A percentile compares a stretch with the other conserved stretches of the same genome.
Conservation (phyloP, 2,797 vertebrate species). For the Peromyscus nudipes region DNA sequence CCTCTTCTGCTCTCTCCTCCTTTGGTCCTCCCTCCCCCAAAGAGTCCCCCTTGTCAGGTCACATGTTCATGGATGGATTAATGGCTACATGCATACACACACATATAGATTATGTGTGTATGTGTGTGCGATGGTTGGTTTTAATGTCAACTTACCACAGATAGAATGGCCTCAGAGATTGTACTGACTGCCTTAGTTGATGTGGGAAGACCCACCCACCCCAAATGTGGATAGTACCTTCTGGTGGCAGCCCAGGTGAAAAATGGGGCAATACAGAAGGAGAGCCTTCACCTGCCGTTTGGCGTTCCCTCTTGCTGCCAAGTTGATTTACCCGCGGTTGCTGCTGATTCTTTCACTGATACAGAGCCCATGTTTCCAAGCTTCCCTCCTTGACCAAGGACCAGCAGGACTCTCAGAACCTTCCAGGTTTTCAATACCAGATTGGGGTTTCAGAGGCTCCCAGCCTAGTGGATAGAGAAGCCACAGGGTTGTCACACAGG, state of each 20-base stretch:
- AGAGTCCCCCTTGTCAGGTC: no score
- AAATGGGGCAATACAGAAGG: background rate
- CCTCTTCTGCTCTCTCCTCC: background rate
- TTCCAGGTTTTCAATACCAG: background rate
- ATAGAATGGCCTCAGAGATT: background rate
- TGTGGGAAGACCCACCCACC: background rate
- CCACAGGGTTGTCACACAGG: background rate
- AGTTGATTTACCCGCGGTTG: background rate
- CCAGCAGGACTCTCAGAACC: background rate
- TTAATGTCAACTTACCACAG: background rate
- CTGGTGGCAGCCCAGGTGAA: background rate
- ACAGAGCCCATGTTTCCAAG: background rate
- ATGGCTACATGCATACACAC: background rate
- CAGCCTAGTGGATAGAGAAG: background rate
- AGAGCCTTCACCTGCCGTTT: background rate
- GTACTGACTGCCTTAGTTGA: background rate
- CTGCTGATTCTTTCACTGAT: background rate
- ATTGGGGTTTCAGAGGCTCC: background rate
- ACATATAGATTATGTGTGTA: background rate
- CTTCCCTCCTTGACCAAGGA: background rate
- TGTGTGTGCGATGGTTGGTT: background rate
- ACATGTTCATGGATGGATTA: background rate
- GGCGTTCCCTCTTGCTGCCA: background rate
- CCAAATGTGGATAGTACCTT: background rate
- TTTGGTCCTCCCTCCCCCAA: no score